Base-by-base conservation (phyloP, 2,888 invertebrate genomes). In the Argyra leucocephala region DNA sequence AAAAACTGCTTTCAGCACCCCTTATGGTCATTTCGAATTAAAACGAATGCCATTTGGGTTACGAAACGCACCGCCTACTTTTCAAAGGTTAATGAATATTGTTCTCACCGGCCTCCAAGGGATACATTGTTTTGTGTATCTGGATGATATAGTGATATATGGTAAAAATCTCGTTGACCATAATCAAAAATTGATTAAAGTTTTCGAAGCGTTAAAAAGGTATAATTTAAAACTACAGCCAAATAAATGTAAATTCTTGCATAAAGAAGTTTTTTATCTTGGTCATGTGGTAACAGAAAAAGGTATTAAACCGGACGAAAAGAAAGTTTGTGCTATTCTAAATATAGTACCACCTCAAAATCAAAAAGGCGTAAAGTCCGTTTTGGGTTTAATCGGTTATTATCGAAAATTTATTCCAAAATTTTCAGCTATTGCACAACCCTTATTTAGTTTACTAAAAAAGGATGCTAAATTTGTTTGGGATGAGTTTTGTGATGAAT, bases 151-250 rank as follows among this genome's bases (percentile, higher is more conserved):
- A 48, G 59, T 23, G n/a, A n/a, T 62, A 1, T 64, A 62, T 31
- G 26, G 57, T 15, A 57, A 62, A 22, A 61, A 62, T 37, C 26
- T 62, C 9, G 15, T 26, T 3, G 37, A 58, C n/a, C 58, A 65
- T 22, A 65, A 57, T 57, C 18, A 59, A 22, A 62, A 62, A 57
- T 36, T 65, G n/a, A 62, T 62, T 6, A 9, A n/a, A 62, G 21
- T 61, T 18, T n/a, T 37, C n/a, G 23, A 59, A 37, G 22, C 58
- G 37, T n/a, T 67, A 31, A 22, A 58, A 37, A 61, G 22, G 22
- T 61, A 61, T 22, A 67, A 67, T 59, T 24, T 65, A 22, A 67
- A 67, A 64, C 24, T 61, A 15, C 58, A 65, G 15, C 57, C 57
- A 2, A 2, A n/a, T n/a, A 57, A 18, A n/a, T 57, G n/a, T 18